Evolutionary conservation across 2,113 vertebrate species (phyloP), one percentile per base, ranked within the genome.

Genomic region (Paedocypris sp.): DNA sequence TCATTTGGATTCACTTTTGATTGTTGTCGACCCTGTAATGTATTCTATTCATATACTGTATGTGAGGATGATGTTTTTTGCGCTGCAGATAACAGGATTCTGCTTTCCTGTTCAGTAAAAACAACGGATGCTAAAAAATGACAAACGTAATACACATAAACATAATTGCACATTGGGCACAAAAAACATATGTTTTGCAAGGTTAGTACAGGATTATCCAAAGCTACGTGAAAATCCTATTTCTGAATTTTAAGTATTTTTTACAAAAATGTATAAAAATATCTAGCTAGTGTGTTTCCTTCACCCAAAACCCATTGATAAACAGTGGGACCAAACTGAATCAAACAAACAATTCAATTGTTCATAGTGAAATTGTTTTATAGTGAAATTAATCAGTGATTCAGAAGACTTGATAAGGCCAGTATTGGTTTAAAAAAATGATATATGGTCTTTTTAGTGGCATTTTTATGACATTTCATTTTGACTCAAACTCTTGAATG

Each of bases 281-380:
- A 15, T 33, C 4, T 22, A n/a, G 23, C 6, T 12, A 31, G 47
- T 51, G 60, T 57, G 43, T 48, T 26, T 54, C 29, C 68, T 72
- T 71, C 66, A 70, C 54, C 47, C 58, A 7, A 53, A 39, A 33
- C 58, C 62, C 48, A 67, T 35, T 47, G 22, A 60, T 74, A 65
- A 79, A 61, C 64, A 57, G 33, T 10, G 73, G 78, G 79, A 83
- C 83, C 82, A 79, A 79, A 66, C 1, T 69, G 49, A 69, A 49
- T 56, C 54, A 12, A 43, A 54, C 10, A 39, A 35, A 5, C 36
- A 35, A n/a, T n/a, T n/a, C n/a, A n/a, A n/a, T n/a, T n/a, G n/a
- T n/a, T n/a, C n/a, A n/a, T n/a, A n/a, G n/a, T n/a, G n/a, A n/a
- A n/a, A n/a, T n/a, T n/a, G n/a, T n/a, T n/a, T n/a, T n/a, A n/a